phyloP scores from a whole-genome alignment of 1,140 invertebrate species.

The Piezodorus guildinii region DNA sequence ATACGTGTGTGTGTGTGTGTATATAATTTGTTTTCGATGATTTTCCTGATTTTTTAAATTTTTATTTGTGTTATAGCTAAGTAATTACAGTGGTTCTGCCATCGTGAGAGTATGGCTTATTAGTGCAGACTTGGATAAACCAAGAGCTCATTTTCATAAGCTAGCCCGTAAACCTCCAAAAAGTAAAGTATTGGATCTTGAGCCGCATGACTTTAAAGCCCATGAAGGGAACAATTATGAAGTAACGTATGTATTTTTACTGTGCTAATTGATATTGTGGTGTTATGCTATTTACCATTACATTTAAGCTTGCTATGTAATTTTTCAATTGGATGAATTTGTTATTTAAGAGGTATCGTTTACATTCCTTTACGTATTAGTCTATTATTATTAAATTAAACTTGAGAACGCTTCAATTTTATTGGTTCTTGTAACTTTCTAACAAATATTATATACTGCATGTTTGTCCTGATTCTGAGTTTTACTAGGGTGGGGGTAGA shows the following conservation, averaged over 20 bases:
- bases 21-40: too few relatives aligned
- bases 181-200: neutral
- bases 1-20: too few relatives aligned
- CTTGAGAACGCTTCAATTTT: too few relatives aligned
- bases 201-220: slow-evolving; percentile 8
- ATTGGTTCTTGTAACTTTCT: too few relatives aligned
- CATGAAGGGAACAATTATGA: slow-evolving; percentile 5
- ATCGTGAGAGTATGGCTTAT: slow-evolving; percentile 8
- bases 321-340: too few relatives aligned
- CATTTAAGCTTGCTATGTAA: neutral
- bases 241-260: neutral
- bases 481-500: too few relatives aligned
- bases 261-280: too few relatives aligned
- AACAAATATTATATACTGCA: neutral
- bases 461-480: neutral
- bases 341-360: too few relatives aligned
- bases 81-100: neutral
- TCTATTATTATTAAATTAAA: too few relatives aligned
- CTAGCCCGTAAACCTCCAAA: neutral
- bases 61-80: neutral
- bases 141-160: slow-evolving; percentile 1
- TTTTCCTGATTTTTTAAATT: neutral
- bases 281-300: neutral
- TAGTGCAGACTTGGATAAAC: neutral
- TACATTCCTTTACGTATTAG: too few relatives aligned